phyloP scores from a whole-genome alignment of 2,797 vertebrate species.

The Salarias fasciatus region DNA sequence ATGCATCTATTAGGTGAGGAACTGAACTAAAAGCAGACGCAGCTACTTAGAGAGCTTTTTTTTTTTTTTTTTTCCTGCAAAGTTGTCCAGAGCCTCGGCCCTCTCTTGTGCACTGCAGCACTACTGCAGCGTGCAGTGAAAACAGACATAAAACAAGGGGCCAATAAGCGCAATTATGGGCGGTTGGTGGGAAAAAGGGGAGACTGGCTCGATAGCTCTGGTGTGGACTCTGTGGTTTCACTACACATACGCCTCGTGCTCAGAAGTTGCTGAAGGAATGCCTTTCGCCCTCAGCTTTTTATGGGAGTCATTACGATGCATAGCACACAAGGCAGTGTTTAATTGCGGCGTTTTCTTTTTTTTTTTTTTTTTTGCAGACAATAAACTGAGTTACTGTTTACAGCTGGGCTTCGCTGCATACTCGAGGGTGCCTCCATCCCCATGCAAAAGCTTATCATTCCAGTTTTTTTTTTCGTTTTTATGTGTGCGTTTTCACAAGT shows the following conservation, averaged over 20 bases:
- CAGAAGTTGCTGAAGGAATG: constrained; percentile 80
- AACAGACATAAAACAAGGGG: constrained; percentile 76
- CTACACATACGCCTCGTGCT: constrained; percentile 72
- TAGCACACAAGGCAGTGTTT: constrained; percentile 75
- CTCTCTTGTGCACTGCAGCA: constrained; percentile 35
- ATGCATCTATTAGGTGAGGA: constrained; percentile 29
- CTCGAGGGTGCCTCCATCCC: constrained; percentile 34
- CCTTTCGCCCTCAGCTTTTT: constrained; percentile 77
- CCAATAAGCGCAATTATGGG: constrained; percentile 75
- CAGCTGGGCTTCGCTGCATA: constrained; percentile 68
- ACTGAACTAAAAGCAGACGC: constrained; percentile 29
- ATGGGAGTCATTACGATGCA: constrained; percentile 80
- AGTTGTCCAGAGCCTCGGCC: constrained; percentile 32
- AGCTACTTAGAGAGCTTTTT: constrained; percentile 36
- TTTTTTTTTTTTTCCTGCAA: constrained; percentile 33
- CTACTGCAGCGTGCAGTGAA: constrained; percentile 65
- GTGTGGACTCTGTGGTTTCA: constrained; percentile 77
- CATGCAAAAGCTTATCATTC: constrained; percentile 39
- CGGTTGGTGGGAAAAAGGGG: constrained; percentile 72
- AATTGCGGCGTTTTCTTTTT: constrained; percentile 67
- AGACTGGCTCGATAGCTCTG: constrained; percentile 63
- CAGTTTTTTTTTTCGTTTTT: constrained; percentile 22
- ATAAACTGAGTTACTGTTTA: constrained; percentile 80
- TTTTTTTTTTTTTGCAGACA: constrained; percentile 58
- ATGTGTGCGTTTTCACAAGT: constrained; percentile 49